phyloP scores from a whole-genome alignment of 2,113 vertebrate species.

The Gavia stellata region DNA sequence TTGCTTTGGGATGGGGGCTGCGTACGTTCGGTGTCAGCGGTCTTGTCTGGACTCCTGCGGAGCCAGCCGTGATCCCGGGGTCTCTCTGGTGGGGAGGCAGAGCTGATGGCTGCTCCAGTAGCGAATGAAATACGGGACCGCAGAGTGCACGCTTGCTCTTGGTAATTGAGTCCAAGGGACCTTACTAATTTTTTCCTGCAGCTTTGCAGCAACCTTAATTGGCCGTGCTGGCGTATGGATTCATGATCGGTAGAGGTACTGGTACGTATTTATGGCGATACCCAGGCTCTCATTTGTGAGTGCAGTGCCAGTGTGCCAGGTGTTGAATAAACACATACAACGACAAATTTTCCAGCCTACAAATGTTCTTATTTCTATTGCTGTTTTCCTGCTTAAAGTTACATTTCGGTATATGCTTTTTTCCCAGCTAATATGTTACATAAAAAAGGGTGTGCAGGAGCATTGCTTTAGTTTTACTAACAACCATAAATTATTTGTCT shows the following conservation, averaged over 20 bases:
- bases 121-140: fast-evolving
- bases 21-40: fast-evolving
- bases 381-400: not conserved
- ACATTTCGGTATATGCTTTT: not conserved
- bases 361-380: not conserved
- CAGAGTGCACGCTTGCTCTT: too few species aligned
- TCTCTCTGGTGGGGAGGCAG: not conserved
- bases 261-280: not conserved
- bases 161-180: not conserved
- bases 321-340: not conserved
- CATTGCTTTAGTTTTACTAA: not conserved
- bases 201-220: not conserved
- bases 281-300: not conserved
- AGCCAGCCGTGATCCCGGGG: fast-evolving
- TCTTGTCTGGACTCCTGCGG: not conserved
- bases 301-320: not conserved
- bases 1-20: not conserved
- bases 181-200: not conserved
- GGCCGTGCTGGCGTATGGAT: not conserved
- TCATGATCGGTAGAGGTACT: not conserved
- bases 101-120: not conserved
- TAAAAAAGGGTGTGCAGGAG: not conserved
- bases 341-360: not conserved
- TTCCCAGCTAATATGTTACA: not conserved
- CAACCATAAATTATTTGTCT: not conserved